A percentile compares a stretch with the other conserved stretches of the same genome.
These are phyloP conservation scores for Campoletis sonorensis DNA, from an alignment of 1,140 invertebrate species.

Conservation along the genomic window DNA sequence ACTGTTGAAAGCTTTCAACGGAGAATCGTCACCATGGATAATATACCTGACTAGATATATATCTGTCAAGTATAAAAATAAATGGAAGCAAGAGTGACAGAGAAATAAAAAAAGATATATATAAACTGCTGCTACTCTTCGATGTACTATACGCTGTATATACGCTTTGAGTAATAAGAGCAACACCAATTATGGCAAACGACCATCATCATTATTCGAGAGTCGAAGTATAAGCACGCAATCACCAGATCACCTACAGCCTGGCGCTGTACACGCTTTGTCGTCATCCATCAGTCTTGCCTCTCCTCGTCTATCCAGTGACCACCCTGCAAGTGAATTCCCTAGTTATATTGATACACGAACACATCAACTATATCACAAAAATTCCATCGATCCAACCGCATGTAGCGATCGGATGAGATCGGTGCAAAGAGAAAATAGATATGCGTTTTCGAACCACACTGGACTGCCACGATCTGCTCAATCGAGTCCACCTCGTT, in stretches of 20 bases:
- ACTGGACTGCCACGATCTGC: background rate
- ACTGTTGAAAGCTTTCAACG: background rate
- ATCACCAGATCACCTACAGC: background rate
- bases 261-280: slow-evolving; percentile 52
- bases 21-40: background rate
- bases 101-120: background rate
- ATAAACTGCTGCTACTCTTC: slow-evolving; percentile 2
- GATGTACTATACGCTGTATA: background rate
- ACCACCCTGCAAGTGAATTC: slow-evolving; percentile 47
- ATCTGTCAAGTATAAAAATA: background rate
- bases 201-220: slow-evolving; percentile 33
- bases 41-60: background rate
- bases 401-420: background rate
- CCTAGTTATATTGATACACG: slow-evolving; percentile 62
- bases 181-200: slow-evolving; percentile 57
- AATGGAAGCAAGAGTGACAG: background rate
- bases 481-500: background rate
- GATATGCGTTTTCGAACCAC: background rate
- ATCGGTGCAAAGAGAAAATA: background rate
- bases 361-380: background rate
- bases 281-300: slow-evolving; percentile 50
- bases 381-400: background rate
- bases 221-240: slow-evolving; percentile 6
- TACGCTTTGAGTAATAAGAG: slow-evolving; percentile 58
- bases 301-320: background rate